phyloP scores from a whole-genome alignment of 2,113 vertebrate species.

The Phalacrocorax pelagicus region DNA sequence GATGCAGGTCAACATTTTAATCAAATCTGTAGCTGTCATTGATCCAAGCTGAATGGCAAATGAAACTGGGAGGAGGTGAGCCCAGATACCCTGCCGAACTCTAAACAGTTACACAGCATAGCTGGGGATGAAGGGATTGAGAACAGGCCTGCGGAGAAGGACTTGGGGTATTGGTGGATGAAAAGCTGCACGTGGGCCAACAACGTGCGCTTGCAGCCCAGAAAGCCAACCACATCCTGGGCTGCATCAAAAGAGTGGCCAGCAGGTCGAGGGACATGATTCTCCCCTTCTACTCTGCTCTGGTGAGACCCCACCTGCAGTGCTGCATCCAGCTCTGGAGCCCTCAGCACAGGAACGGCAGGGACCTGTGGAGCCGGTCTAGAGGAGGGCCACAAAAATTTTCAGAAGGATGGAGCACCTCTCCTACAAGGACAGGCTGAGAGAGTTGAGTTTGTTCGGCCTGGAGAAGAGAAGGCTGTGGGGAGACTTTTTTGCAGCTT shows the following conservation, averaged over 20 bases:
- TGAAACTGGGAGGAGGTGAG: neutral
- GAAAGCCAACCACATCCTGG: neutral
- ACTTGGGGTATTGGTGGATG: neutral
- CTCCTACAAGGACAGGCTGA: neutral
- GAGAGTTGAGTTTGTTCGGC: neutral
- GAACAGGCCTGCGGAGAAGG: neutral
- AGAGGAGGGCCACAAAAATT: neutral
- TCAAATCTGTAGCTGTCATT: neutral
- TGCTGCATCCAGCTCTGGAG: fast-evolving
- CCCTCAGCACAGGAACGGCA: neutral
- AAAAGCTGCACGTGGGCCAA: neutral
- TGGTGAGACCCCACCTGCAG: neutral
- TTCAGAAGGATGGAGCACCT: neutral
- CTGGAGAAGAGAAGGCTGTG: neutral
- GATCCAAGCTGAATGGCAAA: neutral
- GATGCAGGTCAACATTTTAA: neutral
- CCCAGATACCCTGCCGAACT: neutral
- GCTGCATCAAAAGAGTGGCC: neutral
- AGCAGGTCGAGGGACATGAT: neutral
- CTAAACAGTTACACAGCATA: neutral
- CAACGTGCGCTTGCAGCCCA: fast-evolving
- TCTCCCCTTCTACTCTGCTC: neutral
- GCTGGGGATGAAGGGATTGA: neutral
- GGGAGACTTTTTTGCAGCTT: neutral
- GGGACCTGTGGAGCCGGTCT: fast-evolving